phyloP scores from a whole-genome alignment of 2,888 invertebrate genomes.

The Homarus gammarus region DNA sequence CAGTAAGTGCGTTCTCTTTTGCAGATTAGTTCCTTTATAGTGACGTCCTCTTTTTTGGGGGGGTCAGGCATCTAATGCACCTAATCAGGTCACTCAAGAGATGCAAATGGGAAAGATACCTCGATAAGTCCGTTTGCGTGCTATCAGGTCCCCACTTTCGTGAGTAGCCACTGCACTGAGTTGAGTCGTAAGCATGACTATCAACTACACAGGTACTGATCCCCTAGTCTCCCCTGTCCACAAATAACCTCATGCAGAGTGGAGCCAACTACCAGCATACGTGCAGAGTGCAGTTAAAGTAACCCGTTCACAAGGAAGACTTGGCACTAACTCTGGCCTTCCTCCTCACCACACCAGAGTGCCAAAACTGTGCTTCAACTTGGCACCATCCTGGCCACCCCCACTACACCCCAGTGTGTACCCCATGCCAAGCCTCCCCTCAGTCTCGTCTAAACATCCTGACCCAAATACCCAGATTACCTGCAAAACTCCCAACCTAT shows the following conservation, averaged over 20 bases:
- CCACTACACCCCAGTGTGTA: conserved; percentile 45
- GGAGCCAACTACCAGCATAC: conserved; percentile 50
- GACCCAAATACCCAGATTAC: conserved; percentile 12
- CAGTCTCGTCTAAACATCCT: not conserved
- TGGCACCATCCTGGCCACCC: conserved; percentile 57
- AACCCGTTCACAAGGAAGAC: conserved; percentile 14
- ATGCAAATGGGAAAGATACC: conserved; percentile 42
- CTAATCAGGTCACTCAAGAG: conserved; percentile 34
- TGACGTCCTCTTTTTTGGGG: not conserved
- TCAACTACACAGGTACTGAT: conserved; percentile 21
- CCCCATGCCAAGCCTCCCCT: conserved; percentile 7
- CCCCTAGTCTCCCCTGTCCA: conserved; percentile 25
- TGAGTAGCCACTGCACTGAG: conserved; percentile 35
- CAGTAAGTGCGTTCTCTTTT: not conserved
- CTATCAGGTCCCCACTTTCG: conserved; percentile 37
- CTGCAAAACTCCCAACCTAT: not conserved
- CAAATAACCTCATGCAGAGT: conserved; percentile 59
- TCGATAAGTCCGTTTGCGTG: conserved; percentile 48
- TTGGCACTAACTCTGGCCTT: conserved; percentile 42
- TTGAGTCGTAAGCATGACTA: conserved; percentile 65
- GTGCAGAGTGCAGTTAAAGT: conserved; percentile 32
- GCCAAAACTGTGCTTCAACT: conserved; percentile 62
- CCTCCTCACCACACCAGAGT: conserved; percentile 4
- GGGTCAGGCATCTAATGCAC: conserved; percentile 17
- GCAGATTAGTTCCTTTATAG: not conserved